Evolutionary conservation across 2,888 invertebrate species (phyloP), one percentile per base, ranked within the genome.

Genomic region (Nomada fucata): DNA sequence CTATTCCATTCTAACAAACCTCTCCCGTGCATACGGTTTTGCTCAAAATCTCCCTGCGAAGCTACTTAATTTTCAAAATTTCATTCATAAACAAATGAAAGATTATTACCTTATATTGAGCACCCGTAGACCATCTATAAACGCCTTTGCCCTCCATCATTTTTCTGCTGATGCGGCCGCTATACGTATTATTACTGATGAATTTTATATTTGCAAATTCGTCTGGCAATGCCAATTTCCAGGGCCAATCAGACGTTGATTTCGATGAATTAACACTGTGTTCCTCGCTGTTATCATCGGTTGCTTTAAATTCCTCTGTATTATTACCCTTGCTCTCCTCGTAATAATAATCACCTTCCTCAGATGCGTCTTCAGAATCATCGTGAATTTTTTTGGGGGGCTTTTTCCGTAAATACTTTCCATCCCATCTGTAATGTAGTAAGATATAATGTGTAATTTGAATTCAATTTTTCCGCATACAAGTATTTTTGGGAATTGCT

Each of bases 61-160:
- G 63, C n/a, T 55, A 23, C 63, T 4, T n/a, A 47, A 69, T 26
- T 60, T 47, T 44, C 63, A 70, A 13, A 2, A 20, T 29, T 29
- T 29, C 3, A 11, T 10, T 61, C 15, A 2, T 15, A 50, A 23
- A 44, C 2, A n/a, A 47, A 18, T 53, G 20, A 20, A 50, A 59
- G 73, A 26, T 57, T 7, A 68, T 79, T 71, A 88, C 88, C 75
- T 87, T 84, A 87, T 95, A 96, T 47, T 94, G 90, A 2, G 95
- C 94, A 60, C 96, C 96, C 90, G 96, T 94, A 2, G 94, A 91
- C 96, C 96, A 96, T 73, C 93, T 94, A 90, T 95, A 96, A 4
- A 94, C 94, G 5, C 96, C 96, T 83, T 94, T 93, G 2, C 96
- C 96, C 84, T 96, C 94, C 95, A 96, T 95, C 84, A 95, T 92